phyloP scores from a whole-genome alignment of 2,113 vertebrate species.

The Meleagris gallopavo region DNA sequence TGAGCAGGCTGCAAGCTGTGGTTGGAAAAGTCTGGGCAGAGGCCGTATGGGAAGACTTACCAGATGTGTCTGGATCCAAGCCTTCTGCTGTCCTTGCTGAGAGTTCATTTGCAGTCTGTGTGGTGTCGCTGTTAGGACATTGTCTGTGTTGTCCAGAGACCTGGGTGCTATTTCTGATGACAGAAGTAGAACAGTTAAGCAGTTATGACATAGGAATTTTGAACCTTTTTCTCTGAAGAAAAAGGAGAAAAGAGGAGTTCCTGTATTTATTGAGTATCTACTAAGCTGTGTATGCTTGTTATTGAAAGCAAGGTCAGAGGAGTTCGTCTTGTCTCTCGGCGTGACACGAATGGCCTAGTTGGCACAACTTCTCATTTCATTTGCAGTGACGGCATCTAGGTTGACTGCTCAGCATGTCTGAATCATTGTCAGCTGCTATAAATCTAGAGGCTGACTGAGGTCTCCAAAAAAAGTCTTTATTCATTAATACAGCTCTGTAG shows the following conservation, averaged over 20 bases:
- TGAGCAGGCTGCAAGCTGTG: background rate
- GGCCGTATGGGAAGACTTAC: background rate
- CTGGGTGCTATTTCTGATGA: background rate
- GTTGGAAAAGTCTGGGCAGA: background rate
- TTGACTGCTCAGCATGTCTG: conserved; percentile 9
- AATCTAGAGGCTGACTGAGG: conserved; percentile 22
- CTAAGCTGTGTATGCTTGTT: background rate
- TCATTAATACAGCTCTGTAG: background rate
- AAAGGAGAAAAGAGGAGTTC: background rate
- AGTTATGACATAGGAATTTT: background rate
- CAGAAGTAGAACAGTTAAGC: background rate
- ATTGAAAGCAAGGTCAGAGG: background rate
- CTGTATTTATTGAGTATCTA: background rate
- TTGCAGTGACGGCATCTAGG: background rate
- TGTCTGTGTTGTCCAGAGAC: background rate
- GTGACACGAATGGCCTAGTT: background rate
- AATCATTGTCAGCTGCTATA: conserved; percentile 53
- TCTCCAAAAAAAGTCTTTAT: conserved; percentile 25
- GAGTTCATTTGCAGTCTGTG: background rate
- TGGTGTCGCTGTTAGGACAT: background rate
- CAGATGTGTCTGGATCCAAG: background rate
- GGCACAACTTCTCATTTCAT: background rate
- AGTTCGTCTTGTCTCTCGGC: background rate
- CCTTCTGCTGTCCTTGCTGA: background rate
- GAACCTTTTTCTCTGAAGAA: background rate